These are phyloP conservation scores for Lithophane semibrunnea DNA, from an alignment of 2,888 invertebrate genomes.

Conservation along the genomic window DNA sequence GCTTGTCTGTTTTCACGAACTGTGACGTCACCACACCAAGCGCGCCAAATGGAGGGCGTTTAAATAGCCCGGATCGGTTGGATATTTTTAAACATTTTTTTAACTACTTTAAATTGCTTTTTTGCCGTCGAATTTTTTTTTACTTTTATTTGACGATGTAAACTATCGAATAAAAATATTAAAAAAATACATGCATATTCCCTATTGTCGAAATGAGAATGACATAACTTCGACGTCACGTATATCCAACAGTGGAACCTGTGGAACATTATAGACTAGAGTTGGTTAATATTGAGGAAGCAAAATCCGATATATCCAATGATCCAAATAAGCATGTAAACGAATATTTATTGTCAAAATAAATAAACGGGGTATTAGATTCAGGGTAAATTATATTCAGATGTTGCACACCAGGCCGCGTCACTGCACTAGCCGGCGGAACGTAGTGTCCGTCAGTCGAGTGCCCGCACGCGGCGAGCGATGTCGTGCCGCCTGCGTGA, in stretches of 20 bases:
- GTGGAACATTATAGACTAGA: background rate
- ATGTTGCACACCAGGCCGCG: constrained; percentile 66
- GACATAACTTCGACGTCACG: background rate
- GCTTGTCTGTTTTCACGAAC: no score
- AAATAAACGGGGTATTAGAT: constrained; percentile 28
- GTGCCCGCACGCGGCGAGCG: constrained; percentile 80
- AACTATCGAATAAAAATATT: no score
- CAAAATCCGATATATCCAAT: background rate
- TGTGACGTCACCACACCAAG: no score
- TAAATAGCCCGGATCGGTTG: no score
- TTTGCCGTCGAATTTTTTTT: no score
- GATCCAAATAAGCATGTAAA: constrained; percentile 10
- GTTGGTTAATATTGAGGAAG: background rate
- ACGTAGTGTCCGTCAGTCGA: constrained; percentile 77
- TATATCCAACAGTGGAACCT: background rate
- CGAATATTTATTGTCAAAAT: background rate
- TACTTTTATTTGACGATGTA: no score
- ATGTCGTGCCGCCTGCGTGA: constrained; percentile 76
- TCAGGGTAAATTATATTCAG: constrained; percentile 62
- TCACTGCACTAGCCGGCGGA: constrained; percentile 71
- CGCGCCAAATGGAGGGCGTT: no score
- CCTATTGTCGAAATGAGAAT: background rate
- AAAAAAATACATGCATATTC: no score
- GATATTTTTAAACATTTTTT: no score
- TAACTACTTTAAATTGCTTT: no score